Base-by-base conservation (phyloP, 2,888 invertebrate species). In the Xanthorhoe spadicearia region DNA sequence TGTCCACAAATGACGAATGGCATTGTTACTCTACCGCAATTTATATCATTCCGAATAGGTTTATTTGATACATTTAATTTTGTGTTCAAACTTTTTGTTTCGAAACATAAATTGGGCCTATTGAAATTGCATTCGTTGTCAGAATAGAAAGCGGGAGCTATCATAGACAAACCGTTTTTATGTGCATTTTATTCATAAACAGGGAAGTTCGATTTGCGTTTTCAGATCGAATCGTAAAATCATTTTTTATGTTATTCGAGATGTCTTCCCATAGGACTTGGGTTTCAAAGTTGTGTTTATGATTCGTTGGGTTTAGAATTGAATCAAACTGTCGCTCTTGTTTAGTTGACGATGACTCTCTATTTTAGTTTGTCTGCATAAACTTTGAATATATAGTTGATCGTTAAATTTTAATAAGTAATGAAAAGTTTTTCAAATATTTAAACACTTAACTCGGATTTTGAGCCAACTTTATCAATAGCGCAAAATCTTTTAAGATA, bases 141-240 rank as follows among this genome's bases (percentile, higher is more conserved):
- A 69, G 62, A 55, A 64, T 66, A 35, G 51, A 56, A 58, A 69
- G 48, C 58, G 62, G 61, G 64, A 75, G 77, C 75, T 74, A 75
- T 73, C 82, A 79, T 75, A 77, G 69, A 74, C 80, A 83, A 82
- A 81, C 73, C 75, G 63, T 77, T 80, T 86, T 84, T 85, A 87
- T 85, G 81, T 85, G 73, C 79, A 82, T 86, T 87, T 86, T 86
- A 88, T 89, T 85, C 85, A 87, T 88, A 88, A 85, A 86, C 84
- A 83, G 77, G 77, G 77, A 75, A 77, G 80, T 84, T 83, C 80
- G 82, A 85, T 86, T 83, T 81, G 81, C 81, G 75, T 77, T 79
- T 79, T 78, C 77, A 84, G 87, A 88, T 87, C 84, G 83, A 88
- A 88, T 88, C 88, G 85, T 90, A 89, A 90, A 90, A 88, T 86